Percentiles rank a stretch among this genome's conserved stretches.
These are phyloP conservation scores for Crocidura indochinensis DNA, from an alignment of 2,797 vertebrate species.

Conservation along the genomic window DNA sequence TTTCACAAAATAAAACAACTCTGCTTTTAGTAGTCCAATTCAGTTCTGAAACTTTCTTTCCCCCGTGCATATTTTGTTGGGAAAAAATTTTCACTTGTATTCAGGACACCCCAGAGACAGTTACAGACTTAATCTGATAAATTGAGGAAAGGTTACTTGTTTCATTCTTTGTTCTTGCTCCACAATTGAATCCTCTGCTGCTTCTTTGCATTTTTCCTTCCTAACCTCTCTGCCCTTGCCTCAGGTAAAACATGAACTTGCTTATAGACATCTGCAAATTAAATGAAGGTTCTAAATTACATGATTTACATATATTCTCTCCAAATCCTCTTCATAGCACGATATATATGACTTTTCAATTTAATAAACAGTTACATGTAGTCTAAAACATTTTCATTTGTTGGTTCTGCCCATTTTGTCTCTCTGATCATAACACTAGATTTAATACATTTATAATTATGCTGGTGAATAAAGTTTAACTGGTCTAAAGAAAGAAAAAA, in stretches of 20 bases:
- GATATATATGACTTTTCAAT: no score
- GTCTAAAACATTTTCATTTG: no score
- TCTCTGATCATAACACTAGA: background rate
- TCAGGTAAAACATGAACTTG: background rate
- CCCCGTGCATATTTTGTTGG: background rate
- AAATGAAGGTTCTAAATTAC: background rate
- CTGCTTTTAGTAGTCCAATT: background rate
- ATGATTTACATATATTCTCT: background rate
- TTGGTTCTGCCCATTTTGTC: background rate
- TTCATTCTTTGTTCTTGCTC: background rate
- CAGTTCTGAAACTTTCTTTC: background rate
- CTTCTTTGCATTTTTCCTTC: background rate
- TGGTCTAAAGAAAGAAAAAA: background rate
- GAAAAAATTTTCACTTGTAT: background rate
- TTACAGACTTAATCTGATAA: background rate
- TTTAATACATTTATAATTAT: background rate
- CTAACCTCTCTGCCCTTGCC: accelerated
- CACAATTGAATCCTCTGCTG: background rate
- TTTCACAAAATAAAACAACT: background rate
- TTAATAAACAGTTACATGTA: no score
- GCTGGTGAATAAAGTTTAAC: background rate
- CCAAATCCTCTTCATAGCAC: background rate
- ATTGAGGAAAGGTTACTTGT: background rate
- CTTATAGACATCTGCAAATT: background rate
- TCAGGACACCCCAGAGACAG: background rate